Base-by-base conservation (phyloP, 2,888 invertebrate species). In the Bibio marci region DNA sequence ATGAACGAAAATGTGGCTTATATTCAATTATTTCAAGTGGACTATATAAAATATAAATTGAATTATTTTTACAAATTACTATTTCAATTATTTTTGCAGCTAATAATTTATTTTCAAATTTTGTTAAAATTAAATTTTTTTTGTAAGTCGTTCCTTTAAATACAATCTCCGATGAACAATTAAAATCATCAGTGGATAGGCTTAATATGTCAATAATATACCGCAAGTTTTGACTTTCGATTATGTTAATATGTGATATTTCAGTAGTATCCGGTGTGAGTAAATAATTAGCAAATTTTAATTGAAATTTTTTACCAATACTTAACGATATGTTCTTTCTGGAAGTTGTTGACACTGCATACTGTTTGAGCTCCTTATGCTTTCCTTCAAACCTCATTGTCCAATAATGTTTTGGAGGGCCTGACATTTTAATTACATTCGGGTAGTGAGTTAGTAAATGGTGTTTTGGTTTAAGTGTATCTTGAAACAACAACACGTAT, bases 381-480 rank as follows among this genome's bases (percentile, higher is more conserved):
- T 38, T 38, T 3, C 35, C 35, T 30, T 40, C 37, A 11, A 40
- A 38, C 12, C 40, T 22, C 12, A 40, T 40, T 26, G 38, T 31
- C 38, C 41, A 41, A 11, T 38, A 11, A 19, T 32, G 18, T 31
- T 30, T 26, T 4, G 31, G 19, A 13, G 39, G 36, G 1, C 36
- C 41, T 12, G 35, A 38, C 18, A 35, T 39, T 32, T 31, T 19
- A 32, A 41, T 41, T 11, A 35, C 33, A 10, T 14, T 18, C 4
- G 38, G 39, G 3, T 39, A 41, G 19, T 41, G 41, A 3, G 22
- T 14, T 3, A 41, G n/a, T 22, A 39, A 32, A 19, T 41, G 39
- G 18, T 41, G 41, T 39, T 41, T 41, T 10, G 41, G 36, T 22
- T 41, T 41, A 8, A 41, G 25, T 27, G 31, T 36, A 17, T 36